Conservation (phyloP, 2,113 vertebrate species). For the zebrafish (Danio rerio) region DNA sequence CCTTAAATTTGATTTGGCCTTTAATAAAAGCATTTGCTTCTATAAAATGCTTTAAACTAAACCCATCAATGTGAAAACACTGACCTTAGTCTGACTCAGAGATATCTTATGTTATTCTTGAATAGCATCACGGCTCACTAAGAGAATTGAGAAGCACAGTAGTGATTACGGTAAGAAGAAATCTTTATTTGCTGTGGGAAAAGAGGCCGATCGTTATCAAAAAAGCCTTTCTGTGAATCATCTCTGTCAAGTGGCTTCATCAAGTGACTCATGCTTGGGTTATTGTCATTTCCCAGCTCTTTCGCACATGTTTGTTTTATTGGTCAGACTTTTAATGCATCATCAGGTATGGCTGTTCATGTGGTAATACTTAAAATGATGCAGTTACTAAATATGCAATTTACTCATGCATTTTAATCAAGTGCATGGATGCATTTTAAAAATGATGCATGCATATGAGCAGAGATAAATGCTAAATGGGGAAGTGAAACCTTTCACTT, state of each 20-base stretch:
- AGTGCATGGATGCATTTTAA: too few relatives aligned
- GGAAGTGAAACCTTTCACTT: too few relatives aligned
- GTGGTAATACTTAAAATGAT: background rate
- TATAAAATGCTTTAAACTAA: too few relatives aligned
- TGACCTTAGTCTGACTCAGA: background rate
- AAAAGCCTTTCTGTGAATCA: background rate
- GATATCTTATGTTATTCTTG: background rate
- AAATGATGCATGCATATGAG: too few relatives aligned
- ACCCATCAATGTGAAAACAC: too few relatives aligned
- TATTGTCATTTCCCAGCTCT: background rate
- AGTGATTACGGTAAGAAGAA: background rate
- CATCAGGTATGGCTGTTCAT: too few relatives aligned
- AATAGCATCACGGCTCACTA: background rate
- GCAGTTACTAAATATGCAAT: too few relatives aligned
- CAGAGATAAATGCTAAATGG: too few relatives aligned
- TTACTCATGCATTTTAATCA: too few relatives aligned
- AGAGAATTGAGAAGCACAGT: background rate
- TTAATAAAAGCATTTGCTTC: too few relatives aligned
- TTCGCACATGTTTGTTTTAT: background rate
- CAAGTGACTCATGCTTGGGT: background rate
- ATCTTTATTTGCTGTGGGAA: background rate
- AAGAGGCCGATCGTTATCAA: background rate
- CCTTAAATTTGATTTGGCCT: too few relatives aligned
- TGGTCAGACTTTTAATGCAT: background rate
- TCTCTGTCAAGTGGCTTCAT: background rate